Base-by-base conservation (phyloP, 1,140 invertebrate genomes). In the Bathynomus jamesi region DNA sequence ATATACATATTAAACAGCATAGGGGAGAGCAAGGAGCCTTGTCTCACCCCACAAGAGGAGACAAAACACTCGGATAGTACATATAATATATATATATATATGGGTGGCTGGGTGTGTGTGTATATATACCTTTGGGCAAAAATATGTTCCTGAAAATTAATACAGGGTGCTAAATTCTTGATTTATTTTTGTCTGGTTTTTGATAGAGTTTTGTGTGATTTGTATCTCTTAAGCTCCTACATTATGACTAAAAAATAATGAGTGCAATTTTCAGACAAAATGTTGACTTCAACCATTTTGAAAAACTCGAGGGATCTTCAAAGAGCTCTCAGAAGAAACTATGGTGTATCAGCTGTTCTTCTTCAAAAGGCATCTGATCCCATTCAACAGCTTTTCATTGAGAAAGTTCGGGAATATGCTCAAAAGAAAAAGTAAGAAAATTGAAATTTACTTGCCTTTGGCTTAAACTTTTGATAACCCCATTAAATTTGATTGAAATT, bases 401-500 rank as follows among this genome's bases (percentile, higher is more conserved):
- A 96, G 67, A 96, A 96, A 88, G 87, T 97, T 74, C 87, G 87
- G 65, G 94, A 96, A 84, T 98, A 95, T 83, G 91, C 88, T 78
- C 83, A 88, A 21, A 90, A 91, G 79, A 88, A 84, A 79, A 83
- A 83, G 75, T 76, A 73, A 61, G 75, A 66, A 13, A 25, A 17
- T 17, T 13, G 24, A 61, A n/a, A 68, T 62, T 25, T 21, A 53
- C 21, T 11, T 53, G 46, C 46, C 46, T 11, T 53, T 53, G 21
- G 46, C n/a, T n/a, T n/a, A n/a, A n/a, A n/a, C n/a, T n/a, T n/a
- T n/a, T n/a, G n/a, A n/a, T n/a, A n/a, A n/a, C n/a, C n/a, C n/a
- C n/a, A n/a, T n/a, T n/a, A n/a, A n/a, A n/a, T n/a, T n/a, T n/a
- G n/a, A n/a, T n/a, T n/a, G n/a, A n/a, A n/a, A n/a, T n/a, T n/a